Percentiles rank a stretch among this genome's conserved stretches.
Evolutionary conservation across 2,113 vertebrate species (phyloP).

Genomic region (Tonatia bakeri): DNA sequence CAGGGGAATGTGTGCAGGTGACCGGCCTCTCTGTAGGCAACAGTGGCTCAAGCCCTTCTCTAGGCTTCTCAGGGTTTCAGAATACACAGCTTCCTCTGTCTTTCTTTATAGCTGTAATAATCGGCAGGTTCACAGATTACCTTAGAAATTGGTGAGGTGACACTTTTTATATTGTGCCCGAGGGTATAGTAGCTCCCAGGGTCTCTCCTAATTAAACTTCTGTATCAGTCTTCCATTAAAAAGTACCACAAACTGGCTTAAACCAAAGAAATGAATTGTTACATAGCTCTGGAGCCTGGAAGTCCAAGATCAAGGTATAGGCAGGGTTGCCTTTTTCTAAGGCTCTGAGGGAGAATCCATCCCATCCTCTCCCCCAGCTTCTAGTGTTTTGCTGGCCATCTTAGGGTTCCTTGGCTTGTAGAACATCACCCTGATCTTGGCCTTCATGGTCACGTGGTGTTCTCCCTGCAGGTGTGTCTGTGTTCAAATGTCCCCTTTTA

Average conservation of each 20-base stretch:
- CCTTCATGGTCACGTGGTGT: not conserved
- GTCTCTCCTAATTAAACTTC: not conserved
- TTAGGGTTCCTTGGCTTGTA: too few species aligned
- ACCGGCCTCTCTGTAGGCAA: accelerated
- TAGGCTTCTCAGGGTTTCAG: too few species aligned
- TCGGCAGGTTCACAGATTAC: not conserved
- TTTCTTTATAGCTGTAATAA: too few species aligned
- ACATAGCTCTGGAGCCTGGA: not conserved
- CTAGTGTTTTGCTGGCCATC: not conserved
- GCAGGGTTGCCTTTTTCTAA: not conserved
- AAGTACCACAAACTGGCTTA: not conserved
- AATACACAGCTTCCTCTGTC: not conserved
- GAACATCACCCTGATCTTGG: not conserved
- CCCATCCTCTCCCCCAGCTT: not conserved
- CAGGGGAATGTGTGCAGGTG: accelerated
- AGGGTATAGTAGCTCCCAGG: not conserved
- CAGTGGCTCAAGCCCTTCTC: not conserved
- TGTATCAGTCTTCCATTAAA: not conserved
- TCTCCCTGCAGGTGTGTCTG: not conserved
- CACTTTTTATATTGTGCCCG: not conserved
- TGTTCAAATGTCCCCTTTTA: not conserved
- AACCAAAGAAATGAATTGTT: accelerated
- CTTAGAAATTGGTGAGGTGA: not conserved
- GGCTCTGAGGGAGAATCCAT: not conserved
- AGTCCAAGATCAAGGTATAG: not conserved